A percentile compares a stretch with the other conserved stretches of the same genome.
These are phyloP conservation scores for Syngnathus rostellatus DNA, from an alignment of 2,797 vertebrate species.

Conservation along the genomic window DNA sequence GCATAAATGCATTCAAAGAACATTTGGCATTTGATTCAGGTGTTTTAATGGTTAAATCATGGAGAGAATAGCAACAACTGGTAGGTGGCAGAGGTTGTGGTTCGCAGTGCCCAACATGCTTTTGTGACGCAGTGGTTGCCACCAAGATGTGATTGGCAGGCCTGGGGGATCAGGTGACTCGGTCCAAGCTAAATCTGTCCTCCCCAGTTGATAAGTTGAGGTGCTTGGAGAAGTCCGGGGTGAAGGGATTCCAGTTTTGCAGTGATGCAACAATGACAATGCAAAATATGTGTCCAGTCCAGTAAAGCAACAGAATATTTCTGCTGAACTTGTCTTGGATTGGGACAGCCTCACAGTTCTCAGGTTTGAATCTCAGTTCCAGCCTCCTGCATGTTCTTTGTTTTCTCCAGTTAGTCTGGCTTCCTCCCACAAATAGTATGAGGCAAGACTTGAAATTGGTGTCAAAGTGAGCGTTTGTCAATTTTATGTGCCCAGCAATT, in stretches of 20 bases:
- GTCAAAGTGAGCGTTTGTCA: background rate
- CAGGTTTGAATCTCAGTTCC: background rate
- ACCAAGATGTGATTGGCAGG: background rate
- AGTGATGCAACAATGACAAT: background rate
- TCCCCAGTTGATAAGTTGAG: slow-evolving; percentile 14
- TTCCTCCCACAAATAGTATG: background rate
- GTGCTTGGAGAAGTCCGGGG: slow-evolving; percentile 15
- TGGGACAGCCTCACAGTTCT: background rate
- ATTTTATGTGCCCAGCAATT: background rate
- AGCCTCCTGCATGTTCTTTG: background rate
- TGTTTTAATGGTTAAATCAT: background rate
- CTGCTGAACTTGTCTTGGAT: background rate
- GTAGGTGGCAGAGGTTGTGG: background rate
- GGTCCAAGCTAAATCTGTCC: slow-evolving; percentile 45
- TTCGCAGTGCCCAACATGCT: background rate
- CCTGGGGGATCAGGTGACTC: background rate
- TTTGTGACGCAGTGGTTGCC: background rate
- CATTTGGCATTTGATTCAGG: too few species aligned
- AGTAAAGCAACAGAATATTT: background rate
- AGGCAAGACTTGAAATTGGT: background rate
- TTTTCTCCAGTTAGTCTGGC: background rate
- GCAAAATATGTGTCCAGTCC: background rate
- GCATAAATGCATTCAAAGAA: background rate
- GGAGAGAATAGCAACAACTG: background rate
- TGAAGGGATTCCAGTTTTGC: background rate